Base-by-base conservation (phyloP, 2,797 vertebrate genomes). In the Anabacerthia variegaticeps region DNA sequence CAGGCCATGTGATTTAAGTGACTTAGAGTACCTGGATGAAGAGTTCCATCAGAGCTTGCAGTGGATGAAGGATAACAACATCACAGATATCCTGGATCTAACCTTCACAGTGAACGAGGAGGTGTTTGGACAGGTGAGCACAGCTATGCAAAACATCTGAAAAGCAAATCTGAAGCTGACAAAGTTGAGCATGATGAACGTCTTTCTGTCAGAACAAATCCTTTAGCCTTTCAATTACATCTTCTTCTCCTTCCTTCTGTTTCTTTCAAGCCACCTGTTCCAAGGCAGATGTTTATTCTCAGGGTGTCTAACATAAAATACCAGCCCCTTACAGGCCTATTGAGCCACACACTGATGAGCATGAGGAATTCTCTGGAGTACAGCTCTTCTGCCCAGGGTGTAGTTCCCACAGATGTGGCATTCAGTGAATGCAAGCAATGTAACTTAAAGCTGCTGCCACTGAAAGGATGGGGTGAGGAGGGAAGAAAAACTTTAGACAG, bases 31-130 rank as follows among this genome's bases (percentile, higher is more conserved):
- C 90, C 97, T 99, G 96, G 99, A 99, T 82, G 99, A 99, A 96
- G 99, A 99, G 97, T 99, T 99, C 96, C 99, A 99, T 95, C 99
- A 99, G 93, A 99, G 99, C 73, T 98, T 99, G 95, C 99, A 99
- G 90, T 99, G 99, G 99, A 99, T 99, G 99, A 99, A 99, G 92
- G 99, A 99, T 96, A 99, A 99, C 39, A 99, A 99, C 95, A 99
- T 99, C 97, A 99, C 99, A 8, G 99, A 99, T 93, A 99, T 99
- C 93, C 97, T 99, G 66, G 99, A 99, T 95, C 98, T 99, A 88
- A 99, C 99, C 71, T 99, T 99, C 96, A 99, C 99, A 2, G 99
- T 99, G 85, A 99, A 99, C 0, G 99, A 99, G 97, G 99, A 99
- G 96, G 99, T 99, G 88, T 99, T 99, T 97, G 99, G 99, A 94